Base-by-base conservation (phyloP, 2,797 vertebrate genomes). In the Geotria australis region DNA sequence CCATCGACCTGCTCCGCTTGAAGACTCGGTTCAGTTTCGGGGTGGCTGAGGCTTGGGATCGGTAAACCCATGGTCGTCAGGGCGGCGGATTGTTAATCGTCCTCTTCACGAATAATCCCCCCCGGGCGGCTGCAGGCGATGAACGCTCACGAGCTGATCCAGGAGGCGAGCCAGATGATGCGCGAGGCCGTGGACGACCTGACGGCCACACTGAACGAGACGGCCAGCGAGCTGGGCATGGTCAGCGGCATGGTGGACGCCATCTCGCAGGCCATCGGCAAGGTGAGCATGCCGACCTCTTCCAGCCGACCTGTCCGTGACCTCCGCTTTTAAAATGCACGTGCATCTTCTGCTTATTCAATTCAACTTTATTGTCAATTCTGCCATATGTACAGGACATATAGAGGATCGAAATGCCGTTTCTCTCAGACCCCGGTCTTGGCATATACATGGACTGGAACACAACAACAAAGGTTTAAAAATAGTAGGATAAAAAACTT, bases 131-230 rank as follows among this genome's bases (percentile, higher is more conserved):
- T 24, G 61, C 75, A 94, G 79, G 86, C 81, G 8, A 80, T 79
- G 3, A 83, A 98, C 66, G 95, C 83, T 7, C 85, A 93, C 66
- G 85, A 95, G 62, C 85, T 91, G 51, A 71, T 96, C 66, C 86
- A 95, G 61, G 91, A 98, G 66, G 81, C 86, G 0, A 78, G 81
- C 48, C 91, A 94, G 74, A 96, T 98, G 89, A 95, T 98, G 84
- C 91, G 86, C 58, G 91, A 98, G 63, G 89, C 91, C 0, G 91
- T 95, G 2, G 89, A 98, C 3, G 91, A 96, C 69, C 73, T 96
- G 53, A 84, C 77, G 0, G 73, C 79, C 9, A 98, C 91, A 1
- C 70, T 96, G 63, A 76, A 81, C 0, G 89, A 96, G 62, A 80
- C 84, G 1, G 91, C 91, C 47, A 82, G 91, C 0, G 86, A 86